Evolutionary conservation across 2,797 vertebrate species (phyloP), one percentile per base, ranked within the genome.

Genomic region (Danio albolineatus): DNA sequence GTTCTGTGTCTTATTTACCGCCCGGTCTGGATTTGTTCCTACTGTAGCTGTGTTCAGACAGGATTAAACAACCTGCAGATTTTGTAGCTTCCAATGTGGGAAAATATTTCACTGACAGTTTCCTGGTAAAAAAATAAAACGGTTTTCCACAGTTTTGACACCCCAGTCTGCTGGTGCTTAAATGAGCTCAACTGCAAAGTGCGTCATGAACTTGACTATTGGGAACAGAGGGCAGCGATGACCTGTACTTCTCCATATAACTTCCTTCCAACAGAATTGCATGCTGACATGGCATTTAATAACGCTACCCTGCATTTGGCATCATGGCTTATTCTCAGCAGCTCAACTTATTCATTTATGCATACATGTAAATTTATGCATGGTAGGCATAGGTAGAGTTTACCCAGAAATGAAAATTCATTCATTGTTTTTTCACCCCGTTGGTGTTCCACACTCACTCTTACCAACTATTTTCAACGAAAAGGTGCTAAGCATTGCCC

Each of bases 231-330:
- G 43, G 5, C 36, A 71, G 49, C 4, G 19, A 73, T 61, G 54
- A 73, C 67, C 70, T 51, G n/a, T 61, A 7, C 41, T 43, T 75
- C 57, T 21, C 43, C 36, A 48, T 28, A 46, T 10, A 9, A 12
- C 54, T 78, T 69, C 41, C 43, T 53, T 64, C 51, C n/a, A 67
- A 46, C 4, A 7, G 51, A 60, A 49, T 65, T 57, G 67, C 54
- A 72, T 78, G 71, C 80, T 82, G 70, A 80, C 65, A 69, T 73
- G 56, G 65, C 46, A 46, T 54, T 73, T 53, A 64, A 57, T 78
- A 60, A 82, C 21, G 36, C 46, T 38, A 51, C 48, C 56, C 48
- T 70, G 64, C 53, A 19, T 64, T 61, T 65, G 60, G 51, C 53
- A 53, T 43, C 62, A 5, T 62, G 48, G 6, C 46, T 7, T 72